Percentiles rank a stretch among this genome's conserved stretches.
These are phyloP conservation scores for Bufotes viridis DNA, from an alignment of 2,797 vertebrate genomes.

Conservation along the genomic window DNA sequence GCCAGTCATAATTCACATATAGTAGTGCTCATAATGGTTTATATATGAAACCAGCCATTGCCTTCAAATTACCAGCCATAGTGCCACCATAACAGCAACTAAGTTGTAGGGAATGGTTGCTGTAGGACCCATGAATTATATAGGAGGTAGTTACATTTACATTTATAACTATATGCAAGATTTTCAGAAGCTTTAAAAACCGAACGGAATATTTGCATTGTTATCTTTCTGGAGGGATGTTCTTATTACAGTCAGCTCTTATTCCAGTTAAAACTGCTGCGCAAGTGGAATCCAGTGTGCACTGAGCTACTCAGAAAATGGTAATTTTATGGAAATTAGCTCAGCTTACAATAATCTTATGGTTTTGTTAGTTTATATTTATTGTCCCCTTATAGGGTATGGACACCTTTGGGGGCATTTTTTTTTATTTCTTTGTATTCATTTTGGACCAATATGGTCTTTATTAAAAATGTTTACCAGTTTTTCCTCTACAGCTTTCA, in stretches of 20 bases:
- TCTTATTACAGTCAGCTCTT: background rate
- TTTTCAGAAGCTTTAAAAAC: background rate
- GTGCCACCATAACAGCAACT: too few relatives aligned
- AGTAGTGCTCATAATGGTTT: too few relatives aligned
- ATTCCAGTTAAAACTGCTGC: background rate
- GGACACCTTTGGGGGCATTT: too few relatives aligned
- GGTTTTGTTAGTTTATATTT: background rate
- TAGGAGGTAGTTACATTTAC: background rate
- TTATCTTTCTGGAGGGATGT: background rate
- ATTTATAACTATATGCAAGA: background rate
- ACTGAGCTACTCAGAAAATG: background rate
- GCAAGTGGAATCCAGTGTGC: background rate
- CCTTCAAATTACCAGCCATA: too few relatives aligned
- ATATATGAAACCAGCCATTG: too few relatives aligned
- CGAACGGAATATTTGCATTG: background rate
- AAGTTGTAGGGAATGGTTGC: too few relatives aligned
- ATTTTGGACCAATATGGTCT: too few relatives aligned
- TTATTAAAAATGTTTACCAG: too few relatives aligned
- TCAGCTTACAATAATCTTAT: background rate
- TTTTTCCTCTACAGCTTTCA: too few relatives aligned
- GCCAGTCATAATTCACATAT: too few relatives aligned
- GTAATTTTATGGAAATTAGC: background rate
- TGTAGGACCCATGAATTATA: background rate
- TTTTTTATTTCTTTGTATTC: too few relatives aligned
- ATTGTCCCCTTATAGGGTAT: background rate